A percentile compares a stretch with the other conserved stretches of the same genome.
phyloP scores from a whole-genome alignment of 2,888 invertebrate genomes.

The Limenitis camilla region DNA sequence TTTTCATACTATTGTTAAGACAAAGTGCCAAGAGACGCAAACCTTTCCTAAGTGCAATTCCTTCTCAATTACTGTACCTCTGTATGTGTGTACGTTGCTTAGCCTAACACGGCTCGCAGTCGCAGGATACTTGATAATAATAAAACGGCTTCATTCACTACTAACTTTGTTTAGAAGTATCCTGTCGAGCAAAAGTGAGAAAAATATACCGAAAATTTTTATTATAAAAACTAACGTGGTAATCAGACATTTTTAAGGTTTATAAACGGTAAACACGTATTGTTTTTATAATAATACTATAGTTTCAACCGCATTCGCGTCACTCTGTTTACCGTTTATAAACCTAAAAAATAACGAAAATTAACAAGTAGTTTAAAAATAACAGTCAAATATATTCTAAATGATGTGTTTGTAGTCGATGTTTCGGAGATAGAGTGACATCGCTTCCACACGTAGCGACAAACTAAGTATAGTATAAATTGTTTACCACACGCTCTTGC shows the following conservation, averaged over 20 bases:
- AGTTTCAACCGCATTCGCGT: too few species aligned
- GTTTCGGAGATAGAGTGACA: slow-evolving; percentile 35
- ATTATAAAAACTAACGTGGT: too few species aligned
- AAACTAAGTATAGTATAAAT: slow-evolving; percentile 72
- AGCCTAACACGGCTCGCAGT: slow-evolving; percentile 22
- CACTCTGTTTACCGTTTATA: too few species aligned
- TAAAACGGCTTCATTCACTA: too few species aligned
- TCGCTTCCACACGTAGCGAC: slow-evolving; percentile 35
- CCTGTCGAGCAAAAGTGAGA: slow-evolving; percentile 49
- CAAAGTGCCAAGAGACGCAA: slow-evolving; percentile 67
- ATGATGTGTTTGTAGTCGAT: slow-evolving; percentile 66
- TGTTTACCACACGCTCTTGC: slow-evolving; percentile 65
- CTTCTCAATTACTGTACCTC: slow-evolving; percentile 53
- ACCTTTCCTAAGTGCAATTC: slow-evolving; percentile 65
- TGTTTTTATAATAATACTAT: too few species aligned
- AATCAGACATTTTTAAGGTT: too few species aligned
- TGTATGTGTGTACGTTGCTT: slow-evolving; percentile 27
- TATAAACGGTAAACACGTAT: too few species aligned
- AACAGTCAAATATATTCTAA: slow-evolving; percentile 51
- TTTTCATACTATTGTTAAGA: slow-evolving; percentile 55
- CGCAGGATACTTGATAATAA: slow-evolving; percentile 24
- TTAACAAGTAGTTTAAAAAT: slow-evolving; percentile 25
- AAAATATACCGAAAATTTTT: slow-evolving; percentile 22
- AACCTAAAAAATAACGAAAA: too few species aligned
- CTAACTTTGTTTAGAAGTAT: slow-evolving; percentile 35